A percentile compares a stretch with the other conserved stretches of the same genome.
These are phyloP conservation scores for Acrossocheilus wenchowensis DNA, from an alignment of 2,797 vertebrate species.

Conservation along the genomic window DNA sequence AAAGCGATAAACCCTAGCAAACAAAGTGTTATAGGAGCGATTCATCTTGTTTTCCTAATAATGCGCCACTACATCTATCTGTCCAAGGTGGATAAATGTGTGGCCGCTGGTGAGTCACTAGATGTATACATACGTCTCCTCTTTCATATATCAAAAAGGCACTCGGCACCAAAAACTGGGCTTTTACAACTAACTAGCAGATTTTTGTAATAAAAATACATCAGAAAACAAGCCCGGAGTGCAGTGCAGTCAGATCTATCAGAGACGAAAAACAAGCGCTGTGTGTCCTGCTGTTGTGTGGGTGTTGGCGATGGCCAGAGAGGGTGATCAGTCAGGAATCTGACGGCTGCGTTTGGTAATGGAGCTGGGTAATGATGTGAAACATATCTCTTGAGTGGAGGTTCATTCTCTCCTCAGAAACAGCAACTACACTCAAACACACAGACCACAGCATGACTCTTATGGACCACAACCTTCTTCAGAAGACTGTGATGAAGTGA, in stretches of 20 bases:
- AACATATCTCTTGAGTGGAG: constrained; percentile 9
- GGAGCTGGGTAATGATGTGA: constrained; percentile 47
- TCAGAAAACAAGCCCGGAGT: constrained; percentile 39
- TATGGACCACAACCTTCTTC: not conserved
- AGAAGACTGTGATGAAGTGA: constrained; percentile 6
- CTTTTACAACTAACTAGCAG: constrained; percentile 13
- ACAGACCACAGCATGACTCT: constrained; percentile 20
- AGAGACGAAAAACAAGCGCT: constrained; percentile 18
- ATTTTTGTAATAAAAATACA: not conserved
- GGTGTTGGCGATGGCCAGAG: constrained; percentile 34
- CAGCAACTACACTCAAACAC: constrained; percentile 10
- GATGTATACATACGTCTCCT: not conserved
- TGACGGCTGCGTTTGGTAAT: constrained; percentile 34
- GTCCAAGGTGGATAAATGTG: constrained; percentile 17
- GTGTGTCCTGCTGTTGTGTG: constrained; percentile 25
- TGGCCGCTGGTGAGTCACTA: constrained; percentile 6
- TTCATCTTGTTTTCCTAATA: not conserved
- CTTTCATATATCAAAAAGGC: constrained; percentile 19
- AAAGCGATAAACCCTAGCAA: not conserved
- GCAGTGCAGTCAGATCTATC: not conserved
- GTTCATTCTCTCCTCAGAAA: constrained; percentile 32
- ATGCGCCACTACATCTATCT: not conserved
- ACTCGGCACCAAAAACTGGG: not conserved
- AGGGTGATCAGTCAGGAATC: constrained; percentile 49
- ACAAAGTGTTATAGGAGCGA: not conserved